A percentile compares a stretch with the other conserved stretches of the same genome.
Evolutionary conservation across 2,113 vertebrate species (phyloP).

Genomic region (Oreamnos americanus): DNA sequence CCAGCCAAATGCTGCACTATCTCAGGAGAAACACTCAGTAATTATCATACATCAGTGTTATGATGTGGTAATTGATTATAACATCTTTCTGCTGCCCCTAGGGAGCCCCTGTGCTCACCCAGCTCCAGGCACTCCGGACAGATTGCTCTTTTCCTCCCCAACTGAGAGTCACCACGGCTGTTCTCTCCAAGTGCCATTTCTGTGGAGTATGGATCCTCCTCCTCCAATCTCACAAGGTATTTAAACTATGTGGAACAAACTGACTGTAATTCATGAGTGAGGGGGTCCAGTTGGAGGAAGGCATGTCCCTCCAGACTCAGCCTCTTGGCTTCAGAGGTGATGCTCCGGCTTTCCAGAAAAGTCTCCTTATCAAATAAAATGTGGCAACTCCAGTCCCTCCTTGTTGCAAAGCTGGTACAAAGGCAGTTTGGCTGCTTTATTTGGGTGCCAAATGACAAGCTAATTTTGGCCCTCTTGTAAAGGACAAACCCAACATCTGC

Average conservation of each 20-base stretch:
- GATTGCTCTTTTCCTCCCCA: constrained; percentile 73
- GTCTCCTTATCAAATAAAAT: constrained; percentile 53
- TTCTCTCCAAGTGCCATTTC: constrained; percentile 41
- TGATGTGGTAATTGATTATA: constrained; percentile 95
- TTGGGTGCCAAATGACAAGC: constrained; percentile 82
- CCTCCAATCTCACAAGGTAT: constrained; percentile 49
- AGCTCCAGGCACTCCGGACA: constrained; percentile 77
- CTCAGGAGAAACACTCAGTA: constrained; percentile 89
- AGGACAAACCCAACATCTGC: constrained; percentile 84
- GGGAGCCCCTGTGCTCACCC: constrained; percentile 82
- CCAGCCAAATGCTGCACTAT: constrained; percentile 86
- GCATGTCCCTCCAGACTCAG: background rate
- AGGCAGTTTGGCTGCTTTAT: constrained; percentile 79
- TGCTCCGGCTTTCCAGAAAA: background rate
- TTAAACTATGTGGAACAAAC: background rate
- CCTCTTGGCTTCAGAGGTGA: constrained; percentile 50
- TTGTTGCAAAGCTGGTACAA: constrained; percentile 75
- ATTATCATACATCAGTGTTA: constrained; percentile 95
- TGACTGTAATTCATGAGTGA: background rate
- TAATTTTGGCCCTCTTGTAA: constrained; percentile 81
- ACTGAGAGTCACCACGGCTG: constrained; percentile 61
- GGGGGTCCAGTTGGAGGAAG: background rate
- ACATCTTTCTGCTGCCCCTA: constrained; percentile 88
- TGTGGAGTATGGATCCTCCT: background rate
- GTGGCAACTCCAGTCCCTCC: constrained; percentile 61